Evolutionary conservation across 2,797 vertebrate species (phyloP).

Genomic region (Melopsittacus undulatus): DNA sequence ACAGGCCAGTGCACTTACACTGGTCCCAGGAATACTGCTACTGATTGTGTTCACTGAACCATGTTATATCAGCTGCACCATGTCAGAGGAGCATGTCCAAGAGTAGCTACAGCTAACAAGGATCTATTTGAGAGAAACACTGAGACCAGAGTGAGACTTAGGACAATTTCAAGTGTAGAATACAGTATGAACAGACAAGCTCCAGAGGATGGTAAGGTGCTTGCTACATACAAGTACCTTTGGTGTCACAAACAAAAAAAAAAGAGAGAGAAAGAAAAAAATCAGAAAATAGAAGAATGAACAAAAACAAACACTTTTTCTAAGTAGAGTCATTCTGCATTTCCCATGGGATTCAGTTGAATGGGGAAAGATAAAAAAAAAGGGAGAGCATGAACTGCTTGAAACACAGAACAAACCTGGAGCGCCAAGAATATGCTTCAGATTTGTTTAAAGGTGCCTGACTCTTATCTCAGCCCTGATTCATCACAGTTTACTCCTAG

Average conservation of each 20-base stretch:
- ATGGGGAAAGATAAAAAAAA: neutral
- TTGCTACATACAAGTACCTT: too few relatives aligned
- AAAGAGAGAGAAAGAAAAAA: too few relatives aligned
- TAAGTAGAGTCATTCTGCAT: neutral
- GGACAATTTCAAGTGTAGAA: neutral
- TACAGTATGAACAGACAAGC: neutral
- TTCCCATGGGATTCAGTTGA: neutral
- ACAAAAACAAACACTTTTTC: neutral
- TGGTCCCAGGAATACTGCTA: neutral
- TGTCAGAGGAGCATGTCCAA: neutral
- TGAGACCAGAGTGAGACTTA: slow-evolving; percentile 2
- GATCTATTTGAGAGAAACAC: neutral
- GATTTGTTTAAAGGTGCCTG: slow-evolving; percentile 17
- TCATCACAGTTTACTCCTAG: slow-evolving; percentile 24
- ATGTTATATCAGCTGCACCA: neutral
- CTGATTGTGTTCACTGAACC: neutral
- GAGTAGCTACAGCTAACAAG: neutral
- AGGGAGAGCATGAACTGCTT: neutral
- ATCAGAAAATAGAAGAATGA: neutral
- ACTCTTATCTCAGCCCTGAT: slow-evolving; percentile 17
- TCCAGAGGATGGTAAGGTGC: too few relatives aligned
- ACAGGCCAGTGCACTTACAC: neutral
- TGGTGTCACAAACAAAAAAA: too few relatives aligned
- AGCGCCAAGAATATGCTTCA: slow-evolving; percentile 9
- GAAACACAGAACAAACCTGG: neutral